phyloP scores from a whole-genome alignment of 64 coral and sea anemone genomes.

The Orbicella faveolata region DNA sequence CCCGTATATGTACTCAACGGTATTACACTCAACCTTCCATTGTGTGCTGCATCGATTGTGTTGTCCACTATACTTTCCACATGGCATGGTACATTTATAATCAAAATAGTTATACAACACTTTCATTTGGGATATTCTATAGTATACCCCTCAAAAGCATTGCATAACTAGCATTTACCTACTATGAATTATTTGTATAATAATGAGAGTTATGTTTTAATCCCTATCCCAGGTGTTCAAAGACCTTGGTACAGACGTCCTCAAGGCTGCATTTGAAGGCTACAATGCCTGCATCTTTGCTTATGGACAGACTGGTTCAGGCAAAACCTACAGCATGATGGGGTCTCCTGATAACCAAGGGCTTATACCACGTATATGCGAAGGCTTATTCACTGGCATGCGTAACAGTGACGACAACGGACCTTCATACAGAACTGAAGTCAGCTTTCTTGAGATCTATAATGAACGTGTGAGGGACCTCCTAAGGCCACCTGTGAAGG shows the following conservation, averaged over 20 bases:
- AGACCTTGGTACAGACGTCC: slow-evolving; percentile 85
- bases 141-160: too few species aligned
- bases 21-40: too few species aligned
- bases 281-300: slow-evolving; percentile 97
- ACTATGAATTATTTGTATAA: background rate
- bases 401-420: slow-evolving; percentile 69
- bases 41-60: too few species aligned
- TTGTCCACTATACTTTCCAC: too few species aligned
- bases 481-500: slow-evolving; percentile 84
- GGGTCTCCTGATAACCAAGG: slow-evolving; percentile 70
- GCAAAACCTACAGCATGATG: slow-evolving; percentile 97
- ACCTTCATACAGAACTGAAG: slow-evolving; percentile 93
- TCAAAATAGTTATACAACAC: too few species aligned
- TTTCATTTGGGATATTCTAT: too few species aligned
- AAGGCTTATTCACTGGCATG: slow-evolving; percentile 88
- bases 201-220: background rate
- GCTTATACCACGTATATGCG: slow-evolving; percentile 93
- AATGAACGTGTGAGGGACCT: slow-evolving; percentile 93
- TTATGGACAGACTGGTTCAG: slow-evolving; percentile 94
- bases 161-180: background rate
- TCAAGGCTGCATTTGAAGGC: slow-evolving; percentile 94
- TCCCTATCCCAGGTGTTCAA: slow-evolving; percentile 74
- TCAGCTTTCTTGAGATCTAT: slow-evolving; percentile 98
- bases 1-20: too few species aligned
- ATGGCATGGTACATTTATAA: too few species aligned